Percentiles rank a stretch among this genome's conserved stretches.
These are phyloP conservation scores for Physeter macrocephalus DNA, from an alignment of 2,113 vertebrate genomes.

Conservation along the genomic window DNA sequence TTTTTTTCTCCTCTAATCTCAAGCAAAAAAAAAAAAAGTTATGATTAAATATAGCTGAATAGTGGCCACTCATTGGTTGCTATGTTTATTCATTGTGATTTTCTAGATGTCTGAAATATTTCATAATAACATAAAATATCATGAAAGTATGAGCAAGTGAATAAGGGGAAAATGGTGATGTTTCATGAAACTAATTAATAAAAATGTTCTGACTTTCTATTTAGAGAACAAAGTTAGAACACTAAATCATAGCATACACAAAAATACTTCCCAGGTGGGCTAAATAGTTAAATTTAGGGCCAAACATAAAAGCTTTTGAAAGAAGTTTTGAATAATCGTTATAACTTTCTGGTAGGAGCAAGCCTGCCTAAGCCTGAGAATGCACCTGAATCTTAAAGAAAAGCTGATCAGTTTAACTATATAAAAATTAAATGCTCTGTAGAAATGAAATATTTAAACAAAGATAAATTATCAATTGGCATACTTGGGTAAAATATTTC, in stretches of 20 bases:
- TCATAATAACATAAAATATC: background rate
- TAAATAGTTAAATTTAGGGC: background rate
- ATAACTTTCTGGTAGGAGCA: background rate
- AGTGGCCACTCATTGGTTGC: background rate
- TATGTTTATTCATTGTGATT: background rate
- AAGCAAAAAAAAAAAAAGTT: background rate
- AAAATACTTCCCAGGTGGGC: background rate
- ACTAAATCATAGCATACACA: background rate
- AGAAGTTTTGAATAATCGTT: background rate
- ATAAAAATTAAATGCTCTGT: background rate
- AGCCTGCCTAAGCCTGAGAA: background rate
- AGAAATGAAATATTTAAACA: background rate
- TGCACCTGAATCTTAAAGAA: background rate
- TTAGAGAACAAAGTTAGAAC: background rate
- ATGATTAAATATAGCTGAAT: background rate
- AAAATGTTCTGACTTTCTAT: background rate
- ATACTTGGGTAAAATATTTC: background rate
- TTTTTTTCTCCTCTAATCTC: background rate
- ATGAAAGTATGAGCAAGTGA: background rate
- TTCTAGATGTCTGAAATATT: background rate
- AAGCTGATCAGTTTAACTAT: background rate
- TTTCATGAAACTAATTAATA: background rate
- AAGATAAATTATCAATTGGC: background rate
- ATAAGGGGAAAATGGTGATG: background rate
- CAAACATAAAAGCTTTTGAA: background rate